Evolutionary conservation across 2,888 invertebrate species (phyloP), one percentile per base, ranked within the genome.

Genomic region (Balanococcus diminutus): DNA sequence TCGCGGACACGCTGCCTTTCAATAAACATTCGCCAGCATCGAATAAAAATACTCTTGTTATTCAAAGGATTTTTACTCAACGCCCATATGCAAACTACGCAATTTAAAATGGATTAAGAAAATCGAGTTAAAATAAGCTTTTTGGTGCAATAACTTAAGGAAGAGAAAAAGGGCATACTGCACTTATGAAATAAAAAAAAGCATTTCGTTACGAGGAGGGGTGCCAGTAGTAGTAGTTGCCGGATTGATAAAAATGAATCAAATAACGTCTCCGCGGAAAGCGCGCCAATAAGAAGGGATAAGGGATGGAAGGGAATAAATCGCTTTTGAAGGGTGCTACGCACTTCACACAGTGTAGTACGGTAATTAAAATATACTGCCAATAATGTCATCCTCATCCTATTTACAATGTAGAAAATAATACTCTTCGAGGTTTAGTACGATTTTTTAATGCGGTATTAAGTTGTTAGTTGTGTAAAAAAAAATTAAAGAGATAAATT

Each of bases 61-160:
- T 72, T 72, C 72, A 72, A 72, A 72, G 72, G 22, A 72, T 72
- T 72, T 72, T 72, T 22, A 42, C 42, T 36, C 36, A 36, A 8
- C 72, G 31, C 31, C 31, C 31, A 31, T 72, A 72, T 72, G 81
- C 42, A 82, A 82, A 82, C 42, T 82, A 82, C 16, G 82, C 82
- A 82, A 82, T 82, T 82, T 82, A 82, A 82, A 82, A 82, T 82
- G 82, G 82, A 82, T 82, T 82, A 82, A 82, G 82, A 82, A 82
- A 82, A 82, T 82, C 82, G 82, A 82, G 82, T 82, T 82, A 82
- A 82, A 82, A 82, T 82, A 42, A 82, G 82, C 82, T 42, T 82
- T 82, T 82, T 51, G 82, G 42, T 31, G 82, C 42, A 46, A 82
- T 46, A 82, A 82, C 82, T 46, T 42, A 42, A 46, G 31, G 51